phyloP scores from a whole-genome alignment of 2,888 invertebrate species.

The Caenorhabditis panamensis region DNA sequence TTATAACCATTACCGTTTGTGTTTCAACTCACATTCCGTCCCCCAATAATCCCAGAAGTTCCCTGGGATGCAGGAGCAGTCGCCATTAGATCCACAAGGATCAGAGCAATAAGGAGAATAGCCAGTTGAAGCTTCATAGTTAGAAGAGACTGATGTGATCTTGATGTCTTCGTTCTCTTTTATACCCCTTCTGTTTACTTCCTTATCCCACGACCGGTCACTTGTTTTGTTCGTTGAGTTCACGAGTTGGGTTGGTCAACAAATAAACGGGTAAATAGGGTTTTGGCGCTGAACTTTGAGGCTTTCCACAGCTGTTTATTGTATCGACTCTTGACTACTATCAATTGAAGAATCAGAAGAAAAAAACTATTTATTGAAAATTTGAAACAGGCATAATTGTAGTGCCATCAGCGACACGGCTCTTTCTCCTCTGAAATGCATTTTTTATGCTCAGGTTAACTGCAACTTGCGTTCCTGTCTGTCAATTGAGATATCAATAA shows the following conservation, averaged over 20 bases:
- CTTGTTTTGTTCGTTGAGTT: background rate
- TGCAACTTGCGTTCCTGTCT: too few relatives aligned
- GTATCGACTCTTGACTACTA: too few relatives aligned
- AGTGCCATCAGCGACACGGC: too few relatives aligned
- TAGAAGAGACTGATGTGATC: too few relatives aligned
- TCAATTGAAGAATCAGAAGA: too few relatives aligned
- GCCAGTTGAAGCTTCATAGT: constrained; percentile 14
- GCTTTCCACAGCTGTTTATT: background rate
- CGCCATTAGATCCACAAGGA: constrained; percentile 9
- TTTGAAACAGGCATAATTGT: too few relatives aligned
- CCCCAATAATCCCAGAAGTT: constrained; percentile 8
- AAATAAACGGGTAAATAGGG: background rate
- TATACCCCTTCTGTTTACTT: constrained; percentile 10
- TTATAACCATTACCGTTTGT: background rate
- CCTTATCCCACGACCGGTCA: background rate
- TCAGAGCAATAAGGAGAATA: constrained; percentile 17
- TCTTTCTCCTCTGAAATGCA: too few relatives aligned
- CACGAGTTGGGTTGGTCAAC: background rate
- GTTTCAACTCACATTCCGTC: constrained; percentile 1
- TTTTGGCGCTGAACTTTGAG: background rate
- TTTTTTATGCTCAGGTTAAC: too few relatives aligned
- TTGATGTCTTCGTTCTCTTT: background rate
- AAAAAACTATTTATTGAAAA: too few relatives aligned
- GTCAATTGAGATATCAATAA: too few relatives aligned
- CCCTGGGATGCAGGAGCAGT: constrained; percentile 18